Conservation (phyloP, 2,888 invertebrate species). For the Eupithecia vulgata region DNA sequence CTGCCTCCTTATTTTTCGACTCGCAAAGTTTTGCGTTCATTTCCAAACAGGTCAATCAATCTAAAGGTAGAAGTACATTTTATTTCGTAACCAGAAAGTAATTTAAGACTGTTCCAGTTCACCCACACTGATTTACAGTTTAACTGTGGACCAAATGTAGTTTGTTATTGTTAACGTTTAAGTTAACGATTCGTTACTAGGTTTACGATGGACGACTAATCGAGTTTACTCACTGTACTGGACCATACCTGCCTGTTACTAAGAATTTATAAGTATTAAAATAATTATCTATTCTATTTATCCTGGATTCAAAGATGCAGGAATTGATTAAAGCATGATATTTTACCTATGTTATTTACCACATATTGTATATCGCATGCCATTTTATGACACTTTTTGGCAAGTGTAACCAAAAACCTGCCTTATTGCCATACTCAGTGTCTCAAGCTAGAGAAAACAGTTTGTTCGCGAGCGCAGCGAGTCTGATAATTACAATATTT, state of each 20-base stretch:
- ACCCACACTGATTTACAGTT: slow-evolving; percentile 30
- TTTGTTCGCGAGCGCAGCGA: too few species aligned
- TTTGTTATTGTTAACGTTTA: slow-evolving; percentile 35
- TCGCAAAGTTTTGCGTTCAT: background rate
- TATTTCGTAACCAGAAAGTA: slow-evolving; percentile 33
- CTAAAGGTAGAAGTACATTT: slow-evolving; percentile 5
- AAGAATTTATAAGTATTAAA: background rate
- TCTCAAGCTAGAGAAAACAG: too few species aligned
- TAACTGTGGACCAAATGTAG: slow-evolving; percentile 34
- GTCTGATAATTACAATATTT: too few species aligned
- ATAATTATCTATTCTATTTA: background rate
- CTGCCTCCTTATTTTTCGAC: background rate
- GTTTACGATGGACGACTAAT: slow-evolving; percentile 35
- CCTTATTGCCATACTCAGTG: too few species aligned
- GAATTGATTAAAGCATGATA: background rate
- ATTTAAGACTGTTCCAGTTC: slow-evolving; percentile 29
- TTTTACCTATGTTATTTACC: background rate
- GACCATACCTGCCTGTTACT: slow-evolving; percentile 1
- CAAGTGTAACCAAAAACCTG: too few species aligned
- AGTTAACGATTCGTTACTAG: slow-evolving; percentile 41
- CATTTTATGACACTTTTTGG: too few species aligned
- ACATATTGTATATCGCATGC: background rate
- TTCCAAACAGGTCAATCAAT: slow-evolving; percentile 1
- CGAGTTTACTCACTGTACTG: slow-evolving; percentile 2
- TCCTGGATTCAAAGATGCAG: background rate